phyloP scores from a whole-genome alignment of 2,888 invertebrate genomes.

The Synanthedon formicaeformis region DNA sequence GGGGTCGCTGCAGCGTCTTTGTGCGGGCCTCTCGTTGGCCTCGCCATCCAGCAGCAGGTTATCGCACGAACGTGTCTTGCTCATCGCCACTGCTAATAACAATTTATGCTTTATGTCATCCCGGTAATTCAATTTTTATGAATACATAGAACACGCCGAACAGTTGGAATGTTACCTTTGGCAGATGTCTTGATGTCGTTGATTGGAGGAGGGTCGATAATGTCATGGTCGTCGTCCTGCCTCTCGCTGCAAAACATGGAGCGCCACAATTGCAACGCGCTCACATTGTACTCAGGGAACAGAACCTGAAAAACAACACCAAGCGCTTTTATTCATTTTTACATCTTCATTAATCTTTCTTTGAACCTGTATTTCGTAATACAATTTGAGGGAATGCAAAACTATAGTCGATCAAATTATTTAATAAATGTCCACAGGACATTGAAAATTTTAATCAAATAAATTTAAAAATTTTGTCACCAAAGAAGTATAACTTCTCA shows the following conservation, averaged over 20 bases:
- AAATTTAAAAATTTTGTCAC: too few species aligned
- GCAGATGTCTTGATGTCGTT: neutral
- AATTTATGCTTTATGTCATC: too few species aligned
- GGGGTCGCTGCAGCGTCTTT: slow-evolving; percentile 87
- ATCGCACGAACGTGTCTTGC: slow-evolving; percentile 88
- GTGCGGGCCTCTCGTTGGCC: slow-evolving; percentile 71
- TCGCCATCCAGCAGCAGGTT: slow-evolving; percentile 80
- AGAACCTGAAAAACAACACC: slow-evolving; percentile 73
- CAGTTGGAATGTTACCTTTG: neutral
- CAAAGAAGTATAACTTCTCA: too few species aligned
- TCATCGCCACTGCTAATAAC: slow-evolving; percentile 68
- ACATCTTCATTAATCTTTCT: too few species aligned
- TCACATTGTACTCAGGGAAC: slow-evolving; percentile 87
- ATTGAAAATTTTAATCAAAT: too few species aligned
- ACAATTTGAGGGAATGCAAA: too few species aligned
- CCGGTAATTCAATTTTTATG: neutral
- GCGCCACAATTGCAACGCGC: slow-evolving; percentile 86
- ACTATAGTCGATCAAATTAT: too few species aligned
- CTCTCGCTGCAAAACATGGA: slow-evolving; percentile 81
- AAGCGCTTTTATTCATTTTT: too few species aligned
- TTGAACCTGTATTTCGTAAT: too few species aligned
- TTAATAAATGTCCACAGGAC: too few species aligned
- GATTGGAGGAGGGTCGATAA: slow-evolving; percentile 7
- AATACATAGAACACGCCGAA: neutral
- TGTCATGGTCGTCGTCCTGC: slow-evolving; percentile 21